Evolutionary conservation across 2,797 vertebrate species (phyloP).

Genomic region (Eurystomus glaucurus): DNA sequence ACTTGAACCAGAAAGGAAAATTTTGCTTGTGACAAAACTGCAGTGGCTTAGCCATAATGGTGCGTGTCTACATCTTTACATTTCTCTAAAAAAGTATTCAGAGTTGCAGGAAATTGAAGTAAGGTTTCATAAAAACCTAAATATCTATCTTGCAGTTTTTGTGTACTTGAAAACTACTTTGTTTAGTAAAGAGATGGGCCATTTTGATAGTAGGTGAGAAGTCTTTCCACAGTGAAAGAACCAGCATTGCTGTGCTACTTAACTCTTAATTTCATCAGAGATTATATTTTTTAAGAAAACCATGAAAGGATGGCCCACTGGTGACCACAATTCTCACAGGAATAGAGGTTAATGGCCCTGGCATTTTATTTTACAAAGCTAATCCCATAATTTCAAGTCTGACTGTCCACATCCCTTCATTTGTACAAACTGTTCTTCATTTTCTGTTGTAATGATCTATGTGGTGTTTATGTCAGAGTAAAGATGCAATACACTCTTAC

Average conservation of each 20-base stretch:
- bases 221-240: background rate
- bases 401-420: background rate
- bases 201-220: background rate
- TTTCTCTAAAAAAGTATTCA: background rate
- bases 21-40: background rate
- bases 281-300: background rate
- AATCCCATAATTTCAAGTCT: background rate
- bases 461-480: background rate
- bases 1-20: constrained; percentile 1
- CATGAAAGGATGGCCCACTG: fast-evolving
- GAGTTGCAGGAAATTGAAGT: background rate
- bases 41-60: background rate
- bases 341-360: background rate
- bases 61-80: background rate
- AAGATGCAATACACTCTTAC: background rate
- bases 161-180: background rate
- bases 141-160: background rate
- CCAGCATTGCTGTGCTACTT: fast-evolving
- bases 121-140: background rate
- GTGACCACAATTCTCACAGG: background rate
- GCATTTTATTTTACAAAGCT: background rate
- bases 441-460: background rate
- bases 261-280: background rate
- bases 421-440: background rate
- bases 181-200: background rate